Conservation (phyloP, 2,113 vertebrate genomes). For the Phylloscopus trochiloides region DNA sequence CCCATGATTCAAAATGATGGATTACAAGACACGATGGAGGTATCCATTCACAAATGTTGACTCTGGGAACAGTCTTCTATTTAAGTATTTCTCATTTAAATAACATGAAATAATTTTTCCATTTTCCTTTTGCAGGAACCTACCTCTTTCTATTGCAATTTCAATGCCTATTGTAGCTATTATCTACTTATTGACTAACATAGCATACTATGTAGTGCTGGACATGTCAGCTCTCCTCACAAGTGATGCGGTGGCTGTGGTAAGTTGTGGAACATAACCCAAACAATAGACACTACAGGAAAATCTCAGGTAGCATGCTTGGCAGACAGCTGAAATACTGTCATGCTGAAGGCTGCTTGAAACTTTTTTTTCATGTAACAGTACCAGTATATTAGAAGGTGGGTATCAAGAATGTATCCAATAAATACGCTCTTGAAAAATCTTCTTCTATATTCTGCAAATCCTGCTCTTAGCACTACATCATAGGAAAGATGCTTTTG, state of each 20-base stretch:
- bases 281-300: not conserved
- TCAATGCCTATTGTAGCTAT: conserved; percentile 83
- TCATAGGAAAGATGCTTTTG: not conserved
- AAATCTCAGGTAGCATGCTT: not conserved
- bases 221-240: conserved; percentile 80
- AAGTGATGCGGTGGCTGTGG: conserved; percentile 84
- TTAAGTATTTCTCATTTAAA: not conserved
- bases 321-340: not conserved
- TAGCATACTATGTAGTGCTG: conserved; percentile 82
- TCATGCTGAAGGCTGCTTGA: not conserved
- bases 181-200: conserved; percentile 85
- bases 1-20: not conserved
- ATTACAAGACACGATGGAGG: not conserved
- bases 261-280: conserved; percentile 52
- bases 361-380: not conserved
- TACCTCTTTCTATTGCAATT: conserved; percentile 83
- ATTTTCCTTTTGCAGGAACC: conserved; percentile 71
- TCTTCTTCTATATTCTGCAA: not conserved
- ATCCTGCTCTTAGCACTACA: not conserved
- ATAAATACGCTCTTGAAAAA: not conserved
- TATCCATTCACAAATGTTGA: not conserved
- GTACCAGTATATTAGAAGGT: not conserved
- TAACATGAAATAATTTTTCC: not conserved
- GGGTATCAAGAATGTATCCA: not conserved
- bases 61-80: not conserved